Percentiles rank a stretch among this genome's conserved stretches.
phyloP scores from a whole-genome alignment of 2,797 vertebrate species.

The Coilia nasus region DNA sequence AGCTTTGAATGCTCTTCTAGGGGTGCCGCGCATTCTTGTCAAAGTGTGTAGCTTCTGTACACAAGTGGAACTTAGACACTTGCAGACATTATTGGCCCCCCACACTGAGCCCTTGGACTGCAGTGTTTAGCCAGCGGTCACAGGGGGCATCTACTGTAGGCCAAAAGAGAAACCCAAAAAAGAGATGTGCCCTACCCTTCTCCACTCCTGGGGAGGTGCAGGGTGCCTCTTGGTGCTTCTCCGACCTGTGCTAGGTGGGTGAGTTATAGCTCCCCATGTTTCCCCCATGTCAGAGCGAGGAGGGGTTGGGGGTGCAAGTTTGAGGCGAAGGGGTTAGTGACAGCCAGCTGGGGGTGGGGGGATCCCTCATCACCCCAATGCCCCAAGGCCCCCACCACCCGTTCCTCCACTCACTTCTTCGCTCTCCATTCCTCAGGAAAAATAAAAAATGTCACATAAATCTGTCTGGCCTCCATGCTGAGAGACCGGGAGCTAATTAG shows the following conservation, averaged over 20 bases:
- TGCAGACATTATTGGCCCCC: too few species aligned
- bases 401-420: too few species aligned
- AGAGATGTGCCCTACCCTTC: slow-evolving; percentile 27
- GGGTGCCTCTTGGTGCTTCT: slow-evolving; percentile 20
- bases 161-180: not conserved
- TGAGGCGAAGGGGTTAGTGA: not conserved
- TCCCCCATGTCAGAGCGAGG: slow-evolving; percentile 7
- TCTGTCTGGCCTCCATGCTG: slow-evolving; percentile 52
- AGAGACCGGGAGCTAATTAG: slow-evolving; percentile 71
- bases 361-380: slow-evolving; percentile 43
- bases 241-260: slow-evolving; percentile 4
- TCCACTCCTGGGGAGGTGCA: not conserved
- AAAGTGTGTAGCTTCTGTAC: too few species aligned
- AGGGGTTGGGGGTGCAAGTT: slow-evolving; percentile 11
- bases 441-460: slow-evolving; percentile 67
- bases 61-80: too few species aligned
- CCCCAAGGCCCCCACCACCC: not conserved
- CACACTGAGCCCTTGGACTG: too few species aligned
- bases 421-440: too few species aligned
- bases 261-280: not conserved
- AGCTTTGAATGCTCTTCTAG: not conserved
- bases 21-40: too few species aligned
- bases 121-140: too few species aligned
- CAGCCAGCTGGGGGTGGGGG: not conserved
- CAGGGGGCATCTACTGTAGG: too few species aligned